Evolutionary conservation across 2,113 vertebrate genomes (phyloP).

Genomic region (Anguilla japonica): DNA sequence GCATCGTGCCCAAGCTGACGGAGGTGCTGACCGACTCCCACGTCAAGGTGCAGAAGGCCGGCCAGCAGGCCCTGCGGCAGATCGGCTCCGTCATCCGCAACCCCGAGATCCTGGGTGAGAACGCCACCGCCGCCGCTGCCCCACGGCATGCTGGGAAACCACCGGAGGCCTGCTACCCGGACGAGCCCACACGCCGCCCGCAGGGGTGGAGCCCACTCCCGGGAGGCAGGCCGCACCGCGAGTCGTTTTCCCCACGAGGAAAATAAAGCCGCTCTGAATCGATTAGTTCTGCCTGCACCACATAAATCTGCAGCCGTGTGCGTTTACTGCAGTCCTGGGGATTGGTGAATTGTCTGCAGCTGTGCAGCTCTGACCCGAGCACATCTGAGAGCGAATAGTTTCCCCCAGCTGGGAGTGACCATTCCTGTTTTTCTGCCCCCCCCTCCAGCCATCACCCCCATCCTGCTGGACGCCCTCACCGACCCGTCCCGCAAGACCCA

Average conservation of each 20-base stretch:
- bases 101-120: slow-evolving; percentile 92
- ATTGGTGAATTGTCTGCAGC: neutral
- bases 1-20: slow-evolving; percentile 95
- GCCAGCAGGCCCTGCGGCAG: slow-evolving; percentile 92
- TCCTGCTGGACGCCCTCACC: slow-evolving; percentile 91
- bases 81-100: slow-evolving; percentile 98
- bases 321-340: too few relatives aligned
- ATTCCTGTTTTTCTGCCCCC: neutral
- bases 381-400: neutral
- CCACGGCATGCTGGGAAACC: neutral
- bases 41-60: slow-evolving; percentile 96
- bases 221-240: too few relatives aligned
- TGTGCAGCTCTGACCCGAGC: neutral
- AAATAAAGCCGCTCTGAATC: too few relatives aligned
- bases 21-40: slow-evolving; percentile 98
- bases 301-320: too few relatives aligned
- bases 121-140: too few relatives aligned
- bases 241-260: too few relatives aligned
- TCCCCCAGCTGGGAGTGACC: neutral
- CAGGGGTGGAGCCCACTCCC: too few relatives aligned
- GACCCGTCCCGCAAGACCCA: slow-evolving; percentile 94
- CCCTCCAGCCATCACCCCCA: slow-evolving; percentile 86
- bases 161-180: neutral
- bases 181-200: too few relatives aligned
- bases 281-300: too few relatives aligned